phyloP scores from a whole-genome alignment of 2,888 invertebrate genomes.

The Merodon equestris region DNA sequence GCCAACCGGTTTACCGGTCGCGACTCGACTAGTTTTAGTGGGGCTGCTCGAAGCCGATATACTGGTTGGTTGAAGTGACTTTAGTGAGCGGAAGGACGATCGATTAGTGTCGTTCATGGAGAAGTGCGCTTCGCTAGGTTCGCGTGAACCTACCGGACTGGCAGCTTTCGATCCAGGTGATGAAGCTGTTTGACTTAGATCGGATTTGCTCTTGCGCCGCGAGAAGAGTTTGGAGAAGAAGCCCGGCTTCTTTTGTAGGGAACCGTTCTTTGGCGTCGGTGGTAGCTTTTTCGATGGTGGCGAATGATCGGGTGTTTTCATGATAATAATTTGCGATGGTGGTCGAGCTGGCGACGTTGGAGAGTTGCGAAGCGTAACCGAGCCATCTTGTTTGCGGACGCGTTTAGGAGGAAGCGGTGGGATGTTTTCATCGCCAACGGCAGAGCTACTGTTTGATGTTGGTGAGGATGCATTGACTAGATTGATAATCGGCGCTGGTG shows the following conservation, averaged over 20 bases:
- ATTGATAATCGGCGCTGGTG: slow-evolving; percentile 80
- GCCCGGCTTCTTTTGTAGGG: slow-evolving; percentile 82
- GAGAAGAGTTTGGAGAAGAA: slow-evolving; percentile 84
- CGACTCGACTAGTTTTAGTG: slow-evolving; percentile 69
- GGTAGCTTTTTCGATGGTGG: slow-evolving; percentile 82
- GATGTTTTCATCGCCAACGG: slow-evolving; percentile 81
- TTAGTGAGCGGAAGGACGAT: slow-evolving; percentile 74
- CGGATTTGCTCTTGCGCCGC: slow-evolving; percentile 80
- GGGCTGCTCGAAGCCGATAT: slow-evolving; percentile 78
- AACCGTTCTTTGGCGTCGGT: slow-evolving; percentile 78
- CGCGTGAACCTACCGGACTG: slow-evolving; percentile 73
- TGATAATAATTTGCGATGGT: slow-evolving; percentile 76
- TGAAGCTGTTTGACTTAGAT: slow-evolving; percentile 73
- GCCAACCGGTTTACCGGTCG: slow-evolving; percentile 80
- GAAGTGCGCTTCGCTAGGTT: slow-evolving; percentile 75
- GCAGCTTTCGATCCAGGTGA: slow-evolving; percentile 70
- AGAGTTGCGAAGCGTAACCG: slow-evolving; percentile 55
- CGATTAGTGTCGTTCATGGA: slow-evolving; percentile 74
- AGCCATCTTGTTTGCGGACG: slow-evolving; percentile 79
- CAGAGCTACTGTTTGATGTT: slow-evolving; percentile 48
- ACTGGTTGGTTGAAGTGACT: slow-evolving; percentile 73
- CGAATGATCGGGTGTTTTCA: slow-evolving; percentile 76
- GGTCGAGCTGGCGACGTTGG: slow-evolving; percentile 70
- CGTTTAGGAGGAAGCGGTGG: slow-evolving; percentile 92
- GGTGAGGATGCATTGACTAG: slow-evolving; percentile 73